A percentile compares a stretch with the other conserved stretches of the same genome.
Conservation (phyloP, 2,888 invertebrate species). For the Panopea generosa region DNA sequence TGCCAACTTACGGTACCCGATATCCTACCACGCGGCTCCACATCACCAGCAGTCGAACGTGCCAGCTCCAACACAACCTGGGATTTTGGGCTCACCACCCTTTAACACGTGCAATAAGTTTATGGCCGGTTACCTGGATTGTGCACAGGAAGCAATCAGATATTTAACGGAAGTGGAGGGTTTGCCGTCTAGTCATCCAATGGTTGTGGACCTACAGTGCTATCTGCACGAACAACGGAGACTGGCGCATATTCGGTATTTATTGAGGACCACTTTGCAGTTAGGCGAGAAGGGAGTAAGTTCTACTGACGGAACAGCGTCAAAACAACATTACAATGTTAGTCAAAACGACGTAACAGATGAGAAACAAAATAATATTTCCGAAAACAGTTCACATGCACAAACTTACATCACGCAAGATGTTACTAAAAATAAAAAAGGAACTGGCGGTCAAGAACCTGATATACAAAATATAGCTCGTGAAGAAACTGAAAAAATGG, state of each 20-base stretch:
- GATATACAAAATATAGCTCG: no score
- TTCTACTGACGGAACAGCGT: neutral
- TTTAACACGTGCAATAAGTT: conserved; percentile 22
- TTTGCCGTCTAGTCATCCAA: conserved; percentile 67
- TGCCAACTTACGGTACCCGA: no score
- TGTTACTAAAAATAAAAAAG: no score
- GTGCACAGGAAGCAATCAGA: conserved; percentile 74
- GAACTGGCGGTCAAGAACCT: no score
- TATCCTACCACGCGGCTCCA: no score
- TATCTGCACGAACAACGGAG: conserved; percentile 66
- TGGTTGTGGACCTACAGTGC: conserved; percentile 68
- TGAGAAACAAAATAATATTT: no score
- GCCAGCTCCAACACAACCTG: no score
- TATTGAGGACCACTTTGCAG: neutral
- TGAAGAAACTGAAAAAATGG: neutral
- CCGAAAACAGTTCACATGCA: no score
- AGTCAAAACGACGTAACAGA: no score
- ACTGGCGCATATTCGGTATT: neutral
- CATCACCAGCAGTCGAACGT: no score
- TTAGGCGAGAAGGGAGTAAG: neutral
- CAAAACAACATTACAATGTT: neutral
- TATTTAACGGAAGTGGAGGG: conserved; percentile 75
- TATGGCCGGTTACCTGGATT: conserved; percentile 74
- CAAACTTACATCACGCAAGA: no score
- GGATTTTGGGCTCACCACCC: no score